Conservation (phyloP, 2,797 vertebrate genomes). For the Rhodeus uyekii region DNA sequence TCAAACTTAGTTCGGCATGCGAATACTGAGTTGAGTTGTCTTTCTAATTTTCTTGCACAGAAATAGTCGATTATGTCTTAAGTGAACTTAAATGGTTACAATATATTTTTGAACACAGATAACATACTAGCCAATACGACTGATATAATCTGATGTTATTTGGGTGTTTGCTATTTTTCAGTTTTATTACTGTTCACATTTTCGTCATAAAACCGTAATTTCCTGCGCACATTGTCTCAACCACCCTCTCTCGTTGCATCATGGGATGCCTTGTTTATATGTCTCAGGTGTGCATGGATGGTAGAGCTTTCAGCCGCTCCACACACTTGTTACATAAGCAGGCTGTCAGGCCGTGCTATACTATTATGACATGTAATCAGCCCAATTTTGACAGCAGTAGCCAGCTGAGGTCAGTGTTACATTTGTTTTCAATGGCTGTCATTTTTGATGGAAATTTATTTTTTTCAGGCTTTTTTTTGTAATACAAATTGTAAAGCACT, state of each 20-base stretch:
- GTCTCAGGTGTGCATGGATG: constrained; percentile 6
- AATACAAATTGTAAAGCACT: constrained; percentile 4
- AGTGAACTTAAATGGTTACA: background rate
- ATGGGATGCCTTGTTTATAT: background rate
- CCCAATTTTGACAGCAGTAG: background rate
- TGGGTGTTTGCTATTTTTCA: no score
- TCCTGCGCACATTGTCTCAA: background rate
- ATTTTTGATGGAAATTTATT: constrained; percentile 4
- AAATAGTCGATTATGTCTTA: background rate
- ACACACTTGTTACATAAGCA: background rate
- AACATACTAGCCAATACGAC: no score
- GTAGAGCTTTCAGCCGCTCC: background rate
- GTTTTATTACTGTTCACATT: background rate
- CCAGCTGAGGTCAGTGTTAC: background rate
- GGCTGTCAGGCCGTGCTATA: background rate
- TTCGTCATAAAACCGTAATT: background rate
- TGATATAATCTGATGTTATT: no score
- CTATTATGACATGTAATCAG: constrained; percentile 11
- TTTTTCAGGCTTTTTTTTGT: background rate
- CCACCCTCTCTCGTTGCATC: background rate
- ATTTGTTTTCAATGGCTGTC: background rate
- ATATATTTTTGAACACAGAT: no score
- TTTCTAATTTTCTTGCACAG: background rate
- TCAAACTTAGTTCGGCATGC: background rate
- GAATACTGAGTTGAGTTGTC: background rate